Percentiles rank a stretch among this genome's conserved stretches.
Conservation (phyloP, 2,888 invertebrate species). For the Cyrtodaria siliqua region DNA sequence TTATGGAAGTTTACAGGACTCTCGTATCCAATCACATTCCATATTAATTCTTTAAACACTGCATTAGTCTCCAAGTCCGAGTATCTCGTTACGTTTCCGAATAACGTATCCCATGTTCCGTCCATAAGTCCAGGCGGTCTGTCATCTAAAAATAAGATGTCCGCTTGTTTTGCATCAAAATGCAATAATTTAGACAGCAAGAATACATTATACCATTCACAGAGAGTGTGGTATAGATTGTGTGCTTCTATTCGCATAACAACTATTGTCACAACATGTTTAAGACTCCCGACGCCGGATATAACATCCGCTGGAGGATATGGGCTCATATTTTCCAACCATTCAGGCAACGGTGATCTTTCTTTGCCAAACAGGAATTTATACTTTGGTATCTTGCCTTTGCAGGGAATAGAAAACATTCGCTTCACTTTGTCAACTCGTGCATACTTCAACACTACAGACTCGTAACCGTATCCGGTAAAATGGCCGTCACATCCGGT, state of each 20-base stretch:
- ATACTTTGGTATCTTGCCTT: slow-evolving; percentile 25
- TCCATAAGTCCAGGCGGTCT: slow-evolving; percentile 54
- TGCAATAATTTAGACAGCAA: slow-evolving; percentile 35
- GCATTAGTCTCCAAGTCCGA: slow-evolving; percentile 17
- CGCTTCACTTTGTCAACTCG: slow-evolving; percentile 22
- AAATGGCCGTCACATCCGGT: slow-evolving; percentile 47
- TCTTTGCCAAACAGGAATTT: slow-evolving; percentile 44
- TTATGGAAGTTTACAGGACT: slow-evolving; percentile 61
- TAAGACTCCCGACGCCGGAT: neutral
- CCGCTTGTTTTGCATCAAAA: slow-evolving; percentile 30
- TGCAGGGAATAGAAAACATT: slow-evolving; percentile 49
- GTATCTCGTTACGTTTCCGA: slow-evolving; percentile 40
- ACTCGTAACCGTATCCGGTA: slow-evolving; percentile 51
- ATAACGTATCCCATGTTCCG: slow-evolving; percentile 48
- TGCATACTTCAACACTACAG: slow-evolving; percentile 36
- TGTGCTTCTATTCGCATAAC: slow-evolving; percentile 57
- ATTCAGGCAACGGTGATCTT: slow-evolving; percentile 45
- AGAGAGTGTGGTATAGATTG: slow-evolving; percentile 60
- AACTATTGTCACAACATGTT: slow-evolving; percentile 36
- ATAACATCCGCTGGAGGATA: slow-evolving; percentile 3
- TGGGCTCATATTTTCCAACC: slow-evolving; percentile 28
- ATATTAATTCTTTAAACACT: slow-evolving; percentile 46
- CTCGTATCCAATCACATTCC: slow-evolving; percentile 62
- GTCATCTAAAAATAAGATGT: slow-evolving; percentile 55
- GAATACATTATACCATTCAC: slow-evolving; percentile 62